These are phyloP conservation scores for Camponotus fellah DNA, from an alignment of 2,888 invertebrate species.

Conservation along the genomic window DNA sequence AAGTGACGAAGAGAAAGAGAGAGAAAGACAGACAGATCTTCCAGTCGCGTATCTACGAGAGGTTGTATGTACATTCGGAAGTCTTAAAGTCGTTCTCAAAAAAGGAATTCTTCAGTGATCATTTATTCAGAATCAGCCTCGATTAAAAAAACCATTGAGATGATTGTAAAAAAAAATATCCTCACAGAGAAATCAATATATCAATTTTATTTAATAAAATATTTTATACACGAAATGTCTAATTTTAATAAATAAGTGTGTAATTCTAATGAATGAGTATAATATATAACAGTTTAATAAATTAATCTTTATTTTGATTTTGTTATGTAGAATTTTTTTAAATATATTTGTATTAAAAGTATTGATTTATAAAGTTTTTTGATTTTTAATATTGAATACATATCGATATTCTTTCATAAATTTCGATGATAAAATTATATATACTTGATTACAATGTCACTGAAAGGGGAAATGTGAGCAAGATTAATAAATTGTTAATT, in stretches of 20 bases:
- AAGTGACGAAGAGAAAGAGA: slow-evolving; percentile 30
- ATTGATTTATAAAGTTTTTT: background rate
- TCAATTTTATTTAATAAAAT: background rate
- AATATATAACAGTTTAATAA: background rate
- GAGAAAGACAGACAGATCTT: slow-evolving; percentile 24
- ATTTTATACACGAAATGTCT: background rate
- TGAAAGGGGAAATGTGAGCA: slow-evolving; percentile 53
- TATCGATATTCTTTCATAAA: background rate
- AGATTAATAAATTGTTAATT: slow-evolving; percentile 60
- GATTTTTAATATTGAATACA: background rate
- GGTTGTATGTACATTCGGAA: background rate
- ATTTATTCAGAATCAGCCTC: background rate
- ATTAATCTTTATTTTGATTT: background rate
- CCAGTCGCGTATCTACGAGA: slow-evolving; percentile 26
- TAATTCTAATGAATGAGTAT: no score
- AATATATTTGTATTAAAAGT: background rate
- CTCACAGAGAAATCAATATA: background rate
- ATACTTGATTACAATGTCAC: slow-evolving; percentile 43
- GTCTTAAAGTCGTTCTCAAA: background rate
- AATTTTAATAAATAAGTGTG: background rate
- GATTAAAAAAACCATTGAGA: background rate
- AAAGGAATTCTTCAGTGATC: slow-evolving; percentile 13
- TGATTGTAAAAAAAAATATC: background rate
- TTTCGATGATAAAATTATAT: background rate
- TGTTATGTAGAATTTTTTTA: background rate